phyloP scores from a whole-genome alignment of 2,113 vertebrate species.

The Choloepus hoffmanni region DNA sequence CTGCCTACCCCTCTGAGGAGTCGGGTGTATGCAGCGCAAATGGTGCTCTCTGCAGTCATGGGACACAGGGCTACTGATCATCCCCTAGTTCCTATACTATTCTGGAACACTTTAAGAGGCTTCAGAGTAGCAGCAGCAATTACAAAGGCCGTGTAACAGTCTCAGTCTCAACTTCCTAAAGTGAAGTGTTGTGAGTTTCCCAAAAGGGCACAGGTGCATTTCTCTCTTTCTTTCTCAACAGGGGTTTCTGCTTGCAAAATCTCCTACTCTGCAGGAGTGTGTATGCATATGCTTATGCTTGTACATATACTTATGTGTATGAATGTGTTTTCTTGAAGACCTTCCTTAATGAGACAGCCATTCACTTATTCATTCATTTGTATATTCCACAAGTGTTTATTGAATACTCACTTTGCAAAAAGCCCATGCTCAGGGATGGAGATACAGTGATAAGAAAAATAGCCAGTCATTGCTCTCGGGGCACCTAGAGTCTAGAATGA shows the following conservation, averaged over 20 bases:
- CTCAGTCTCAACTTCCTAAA: slow-evolving; percentile 12
- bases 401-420: slow-evolving; percentile 11
- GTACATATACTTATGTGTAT: too few relatives aligned
- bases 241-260: background rate
- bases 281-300: background rate
- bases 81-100: background rate
- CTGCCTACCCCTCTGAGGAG: background rate
- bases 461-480: background rate
- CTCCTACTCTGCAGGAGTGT: background rate
- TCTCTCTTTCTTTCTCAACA: background rate
- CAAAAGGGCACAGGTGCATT: background rate
- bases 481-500: background rate
- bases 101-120: background rate
- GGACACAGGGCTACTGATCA: background rate
- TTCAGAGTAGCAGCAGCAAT: background rate
- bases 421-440: background rate
- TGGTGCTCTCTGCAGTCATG: background rate
- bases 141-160: background rate
- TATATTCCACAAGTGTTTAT: background rate
- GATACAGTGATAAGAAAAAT: background rate
- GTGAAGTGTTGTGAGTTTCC: background rate
- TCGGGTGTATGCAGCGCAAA: background rate
- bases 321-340: background rate
- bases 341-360: background rate
- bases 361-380: slow-evolving; percentile 14